Evolutionary conservation across 2,113 vertebrate genomes (phyloP), one percentile per base, ranked within the genome.

Genomic region (Conger conger): DNA sequence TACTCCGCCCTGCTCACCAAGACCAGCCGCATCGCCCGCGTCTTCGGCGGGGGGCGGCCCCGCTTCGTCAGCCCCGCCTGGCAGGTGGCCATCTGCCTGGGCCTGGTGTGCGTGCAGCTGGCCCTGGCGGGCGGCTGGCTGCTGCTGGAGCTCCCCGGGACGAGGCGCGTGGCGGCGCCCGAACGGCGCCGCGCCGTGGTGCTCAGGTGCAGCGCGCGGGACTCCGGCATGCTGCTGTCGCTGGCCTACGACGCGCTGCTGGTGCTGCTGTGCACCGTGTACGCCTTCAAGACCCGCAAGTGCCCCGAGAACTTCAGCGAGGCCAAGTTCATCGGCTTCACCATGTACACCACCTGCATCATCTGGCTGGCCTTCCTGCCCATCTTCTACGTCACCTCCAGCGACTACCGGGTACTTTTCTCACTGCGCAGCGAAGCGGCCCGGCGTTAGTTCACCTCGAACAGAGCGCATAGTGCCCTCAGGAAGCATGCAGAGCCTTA

Each of bases 401-500:
- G 97, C 88, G 98, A 99, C 94, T 99, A 99, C 96, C 98, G 98
- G 96, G 98, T 99, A 97, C n/a, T n/a, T n/a, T n/a, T n/a, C n/a
- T n/a, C n/a, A n/a, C n/a, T n/a, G n/a, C n/a, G n/a, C n/a, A n/a
- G n/a, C n/a, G n/a, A n/a, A n/a, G n/a, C n/a, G n/a, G n/a, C n/a
- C n/a, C n/a, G 27, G 0, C 68, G 82, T 33, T 5, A 60, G 63
- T 35, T 76, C 54, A 80, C 60, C 68, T n/a, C 23, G 5, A n/a
- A 68, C 20, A n/a, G 40, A 42, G 40, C 40, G 40, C 9, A 42
- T 1, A n/a, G n/a, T n/a, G n/a, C n/a, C n/a, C n/a, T n/a, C n/a
- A n/a, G n/a, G n/a, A n/a, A n/a, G n/a, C n/a, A n/a, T n/a, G n/a
- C n/a, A n/a, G n/a, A n/a, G n/a, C n/a, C n/a, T n/a, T n/a, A n/a